Evolutionary conservation across 1,140 invertebrate species (phyloP).

Genomic region (Tetramorium alpestre): DNA sequence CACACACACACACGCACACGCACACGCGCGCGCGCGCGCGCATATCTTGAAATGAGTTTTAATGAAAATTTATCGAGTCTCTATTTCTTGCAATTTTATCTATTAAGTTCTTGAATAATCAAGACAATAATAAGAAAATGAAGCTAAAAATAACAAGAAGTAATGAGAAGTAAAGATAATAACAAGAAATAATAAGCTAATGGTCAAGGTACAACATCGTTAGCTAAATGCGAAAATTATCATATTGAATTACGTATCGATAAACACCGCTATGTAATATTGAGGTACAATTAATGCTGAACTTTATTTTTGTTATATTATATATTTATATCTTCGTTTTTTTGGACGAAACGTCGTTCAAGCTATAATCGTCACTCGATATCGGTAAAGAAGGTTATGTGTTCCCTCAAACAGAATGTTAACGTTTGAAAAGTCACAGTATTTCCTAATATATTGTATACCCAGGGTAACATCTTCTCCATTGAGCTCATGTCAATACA

Average conservation of each 20-base stretch:
- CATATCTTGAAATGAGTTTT: neutral
- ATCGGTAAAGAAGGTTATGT: too few species aligned
- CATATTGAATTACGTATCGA: neutral
- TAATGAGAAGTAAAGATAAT: neutral
- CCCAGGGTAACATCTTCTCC: too few species aligned
- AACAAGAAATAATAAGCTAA: conserved; percentile 2
- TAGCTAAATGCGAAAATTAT: neutral
- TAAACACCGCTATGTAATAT: neutral
- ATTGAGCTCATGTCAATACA: too few species aligned
- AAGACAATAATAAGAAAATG: neutral
- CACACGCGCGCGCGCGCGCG: too few species aligned
- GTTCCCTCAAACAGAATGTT: too few species aligned
- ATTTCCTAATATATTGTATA: too few species aligned
- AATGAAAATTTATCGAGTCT: neutral
- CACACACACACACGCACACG: neutral
- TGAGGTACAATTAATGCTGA: neutral
- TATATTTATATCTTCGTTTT: too few species aligned
- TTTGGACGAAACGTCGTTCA: too few species aligned
- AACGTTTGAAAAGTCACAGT: too few species aligned
- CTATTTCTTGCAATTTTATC: neutral
- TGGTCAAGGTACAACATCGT: neutral
- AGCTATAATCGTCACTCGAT: too few species aligned
- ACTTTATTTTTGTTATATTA: too few species aligned
- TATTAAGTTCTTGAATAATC: neutral
- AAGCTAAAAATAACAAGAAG: neutral